phyloP scores from a whole-genome alignment of 2,888 invertebrate species.

The Drosophila mimetica region DNA sequence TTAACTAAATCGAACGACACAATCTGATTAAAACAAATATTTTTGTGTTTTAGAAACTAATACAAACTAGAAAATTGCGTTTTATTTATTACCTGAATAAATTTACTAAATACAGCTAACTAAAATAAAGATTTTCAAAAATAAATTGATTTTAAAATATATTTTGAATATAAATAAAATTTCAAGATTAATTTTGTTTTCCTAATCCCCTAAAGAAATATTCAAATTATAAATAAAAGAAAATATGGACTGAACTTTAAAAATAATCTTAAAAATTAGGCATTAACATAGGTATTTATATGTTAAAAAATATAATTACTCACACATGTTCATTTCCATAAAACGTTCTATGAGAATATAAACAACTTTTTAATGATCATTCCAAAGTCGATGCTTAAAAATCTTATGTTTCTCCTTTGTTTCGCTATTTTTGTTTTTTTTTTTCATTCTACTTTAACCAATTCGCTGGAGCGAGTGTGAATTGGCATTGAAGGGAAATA shows the following conservation, averaged over 20 bases:
- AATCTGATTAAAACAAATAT: no score
- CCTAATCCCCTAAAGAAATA: no score
- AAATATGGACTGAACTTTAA: no score
- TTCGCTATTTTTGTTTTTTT: constrained; percentile 6
- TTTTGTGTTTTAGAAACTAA: no score
- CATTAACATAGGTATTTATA: not conserved
- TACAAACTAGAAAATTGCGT: no score
- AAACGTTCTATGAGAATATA: not conserved
- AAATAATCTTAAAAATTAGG: no score
- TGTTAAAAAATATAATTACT: not conserved
- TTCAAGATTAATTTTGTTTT: no score
- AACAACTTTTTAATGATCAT: constrained; percentile 4
- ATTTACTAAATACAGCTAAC: not conserved
- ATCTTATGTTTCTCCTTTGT: constrained; percentile 5
- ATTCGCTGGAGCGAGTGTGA: constrained; percentile 36
- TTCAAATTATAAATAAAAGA: no score
- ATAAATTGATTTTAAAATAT: no score
- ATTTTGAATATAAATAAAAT: no score
- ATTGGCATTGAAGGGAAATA: constrained; percentile 67
- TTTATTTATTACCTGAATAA: not conserved
- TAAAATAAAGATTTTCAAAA: no score
- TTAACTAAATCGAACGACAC: not conserved
- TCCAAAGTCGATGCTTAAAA: constrained; percentile 13
- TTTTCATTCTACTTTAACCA: constrained; percentile 40
- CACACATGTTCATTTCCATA: not conserved